Evolutionary conservation across 2,113 vertebrate genomes (phyloP), one percentile per base, ranked within the genome.

Genomic region (Microcebus jonahi): DNA sequence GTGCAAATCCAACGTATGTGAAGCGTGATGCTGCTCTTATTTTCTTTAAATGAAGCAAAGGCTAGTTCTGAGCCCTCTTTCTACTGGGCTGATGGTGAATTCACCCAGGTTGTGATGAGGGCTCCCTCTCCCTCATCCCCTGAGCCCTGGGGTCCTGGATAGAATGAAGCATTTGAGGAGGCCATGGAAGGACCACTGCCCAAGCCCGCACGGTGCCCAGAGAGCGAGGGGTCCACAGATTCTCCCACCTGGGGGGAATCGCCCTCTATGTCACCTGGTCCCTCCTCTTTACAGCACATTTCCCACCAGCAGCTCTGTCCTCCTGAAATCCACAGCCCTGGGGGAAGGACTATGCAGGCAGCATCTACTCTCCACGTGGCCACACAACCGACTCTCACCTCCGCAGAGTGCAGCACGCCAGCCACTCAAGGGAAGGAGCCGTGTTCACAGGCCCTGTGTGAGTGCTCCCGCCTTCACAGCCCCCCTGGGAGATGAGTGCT

Each of bases 391-490:
- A n/a, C n/a, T n/a, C n/a, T n/a, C n/a, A n/a, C n/a, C n/a, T n/a
- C n/a, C 55, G 0, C 15, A 4, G 8, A 57, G 29, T 25, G 34
- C 20, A 39, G 65, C 17, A 4, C 14, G 42, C 42, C 27, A 25
- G 3, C 61, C 13, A n/a, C n/a, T n/a, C n/a, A n/a, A n/a, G n/a
- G n/a, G n/a, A n/a, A n/a, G n/a, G n/a, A n/a, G n/a, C n/a, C n/a
- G n/a, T n/a, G n/a, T n/a, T n/a, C 61, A 57, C 55, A 21, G 55
- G 55, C 39, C 20, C 67, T 36, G 17, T 15, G 29, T n/a, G 15
- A 59, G 59, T 3, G 15, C 34, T 25, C 68, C 57, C 4, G 1
- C 45, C 50, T 21, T 45, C 77, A 55, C 55, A 48, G 8, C 18
- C 39, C 8, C 39, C 76, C 83, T 39, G 45, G 50, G 34, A 39